Evolutionary conservation across 2,888 invertebrate genomes (phyloP).

Genomic region (Plemyria rubiginata): DNA sequence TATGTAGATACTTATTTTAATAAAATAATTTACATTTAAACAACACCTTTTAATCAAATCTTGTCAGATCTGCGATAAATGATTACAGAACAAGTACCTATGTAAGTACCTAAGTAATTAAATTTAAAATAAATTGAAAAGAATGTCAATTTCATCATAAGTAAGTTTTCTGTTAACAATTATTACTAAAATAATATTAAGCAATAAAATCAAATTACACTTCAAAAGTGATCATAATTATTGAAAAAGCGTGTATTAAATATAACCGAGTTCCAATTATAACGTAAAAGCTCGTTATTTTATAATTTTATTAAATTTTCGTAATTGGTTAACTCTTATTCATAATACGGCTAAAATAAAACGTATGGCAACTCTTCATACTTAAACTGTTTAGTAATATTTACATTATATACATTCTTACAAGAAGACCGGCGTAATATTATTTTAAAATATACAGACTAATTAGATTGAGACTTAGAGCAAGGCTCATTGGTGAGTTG

Average conservation of each 20-base stretch:
- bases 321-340: constrained; percentile 41
- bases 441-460: constrained; percentile 35
- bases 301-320: constrained; percentile 44
- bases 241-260: constrained; percentile 12
- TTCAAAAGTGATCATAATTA: constrained; percentile 26
- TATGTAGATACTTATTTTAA: constrained; percentile 37
- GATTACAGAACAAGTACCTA: constrained; percentile 28
- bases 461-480: constrained; percentile 26
- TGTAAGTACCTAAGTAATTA: neutral
- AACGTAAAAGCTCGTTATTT: constrained; percentile 64
- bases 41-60: constrained; percentile 49
- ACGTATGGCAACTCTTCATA: constrained; percentile 70
- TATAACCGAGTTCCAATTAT: constrained; percentile 38
- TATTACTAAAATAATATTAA: constrained; percentile 18
- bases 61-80: constrained; percentile 33
- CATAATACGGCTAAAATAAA: constrained; percentile 46
- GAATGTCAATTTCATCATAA: constrained; percentile 28
- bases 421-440: constrained; percentile 20
- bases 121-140: neutral
- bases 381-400: constrained; percentile 51
- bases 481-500: no score
- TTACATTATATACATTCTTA: constrained; percentile 49
- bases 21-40: constrained; percentile 57
- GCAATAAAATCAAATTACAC: constrained; percentile 21
- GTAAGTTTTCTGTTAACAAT: constrained; percentile 26